Percentiles rank a stretch among this genome's conserved stretches.
These are phyloP conservation scores for Mayetiola destructor DNA, from an alignment of 2,888 invertebrate species.

Conservation along the genomic window DNA sequence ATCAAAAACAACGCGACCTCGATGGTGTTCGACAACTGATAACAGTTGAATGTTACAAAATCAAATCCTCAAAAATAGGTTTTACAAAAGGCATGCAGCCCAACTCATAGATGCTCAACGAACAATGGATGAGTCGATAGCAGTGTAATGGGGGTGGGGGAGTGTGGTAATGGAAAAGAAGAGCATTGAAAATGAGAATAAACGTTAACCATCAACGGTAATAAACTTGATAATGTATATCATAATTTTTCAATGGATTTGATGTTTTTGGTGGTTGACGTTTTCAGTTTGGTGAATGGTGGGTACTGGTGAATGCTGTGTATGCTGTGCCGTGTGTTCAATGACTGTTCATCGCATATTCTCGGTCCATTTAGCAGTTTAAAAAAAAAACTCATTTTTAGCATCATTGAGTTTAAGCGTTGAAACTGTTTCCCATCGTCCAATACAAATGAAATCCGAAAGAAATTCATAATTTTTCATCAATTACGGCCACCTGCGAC, in stretches of 20 bases:
- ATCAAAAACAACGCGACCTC: no score
- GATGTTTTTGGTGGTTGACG: neutral
- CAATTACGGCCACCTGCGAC: constrained; percentile 4
- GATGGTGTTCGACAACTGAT: neutral
- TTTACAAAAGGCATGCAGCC: neutral
- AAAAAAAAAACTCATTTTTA: constrained; percentile 2
- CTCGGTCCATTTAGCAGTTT: constrained; percentile 4
- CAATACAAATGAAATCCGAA: neutral
- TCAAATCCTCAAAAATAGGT: neutral
- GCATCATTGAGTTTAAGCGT: neutral
- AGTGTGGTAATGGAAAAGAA: no score
- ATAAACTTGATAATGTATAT: neutral
- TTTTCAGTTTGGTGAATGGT: no score
- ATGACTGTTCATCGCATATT: no score
- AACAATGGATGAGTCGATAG: no score
- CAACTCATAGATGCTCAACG: no score
- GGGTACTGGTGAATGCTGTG: no score
- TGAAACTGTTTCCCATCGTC: neutral
- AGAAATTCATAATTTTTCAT: neutral
- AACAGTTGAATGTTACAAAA: neutral
- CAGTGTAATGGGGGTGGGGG: no score
- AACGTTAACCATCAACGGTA: neutral
- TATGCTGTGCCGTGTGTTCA: neutral
- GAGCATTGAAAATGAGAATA: no score
- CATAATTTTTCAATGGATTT: neutral